A percentile compares a stretch with the other conserved stretches of the same genome.
phyloP scores from a whole-genome alignment of 2,888 invertebrate species.

The Helicoverpa assulta region DNA sequence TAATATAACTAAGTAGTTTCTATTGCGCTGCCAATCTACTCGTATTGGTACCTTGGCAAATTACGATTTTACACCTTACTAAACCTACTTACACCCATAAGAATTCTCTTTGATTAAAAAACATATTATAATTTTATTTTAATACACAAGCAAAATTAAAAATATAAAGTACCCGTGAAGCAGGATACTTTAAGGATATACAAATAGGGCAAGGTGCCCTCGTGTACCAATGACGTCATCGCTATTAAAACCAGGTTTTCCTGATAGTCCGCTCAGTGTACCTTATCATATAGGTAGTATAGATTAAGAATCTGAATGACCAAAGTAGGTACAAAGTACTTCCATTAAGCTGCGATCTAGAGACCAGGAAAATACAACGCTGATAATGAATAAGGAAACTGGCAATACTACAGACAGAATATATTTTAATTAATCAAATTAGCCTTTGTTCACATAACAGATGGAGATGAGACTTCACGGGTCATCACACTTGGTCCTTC shows the following conservation, averaged over 20 bases:
- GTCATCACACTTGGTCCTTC: background rate
- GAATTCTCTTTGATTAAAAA: slow-evolving; percentile 21
- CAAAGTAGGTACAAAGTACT: background rate
- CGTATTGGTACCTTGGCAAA: slow-evolving; percentile 41
- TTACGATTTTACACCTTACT: slow-evolving; percentile 46
- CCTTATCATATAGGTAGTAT: background rate
- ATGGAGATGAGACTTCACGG: background rate
- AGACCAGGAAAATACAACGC: slow-evolving; percentile 36
- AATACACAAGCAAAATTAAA: background rate
- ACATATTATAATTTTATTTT: background rate
- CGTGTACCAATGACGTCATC: slow-evolving; percentile 20
- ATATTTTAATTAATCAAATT: slow-evolving; percentile 5
- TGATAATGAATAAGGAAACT: slow-evolving; percentile 30
- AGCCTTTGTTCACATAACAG: background rate
- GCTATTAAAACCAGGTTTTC: slow-evolving; percentile 21
- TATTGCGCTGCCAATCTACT: slow-evolving; percentile 32
- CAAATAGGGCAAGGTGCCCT: background rate
- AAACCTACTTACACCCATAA: slow-evolving; percentile 3
- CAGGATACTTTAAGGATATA: slow-evolving; percentile 2
- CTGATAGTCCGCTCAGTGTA: slow-evolving; percentile 14
- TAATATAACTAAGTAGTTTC: slow-evolving; percentile 9
- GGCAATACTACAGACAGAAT: background rate
- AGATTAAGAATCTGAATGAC: slow-evolving; percentile 2
- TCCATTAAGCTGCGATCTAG: slow-evolving; percentile 15
- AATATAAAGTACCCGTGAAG: background rate